phyloP scores from a whole-genome alignment of 2,113 vertebrate genomes.

The Benthochromis sp. region DNA sequence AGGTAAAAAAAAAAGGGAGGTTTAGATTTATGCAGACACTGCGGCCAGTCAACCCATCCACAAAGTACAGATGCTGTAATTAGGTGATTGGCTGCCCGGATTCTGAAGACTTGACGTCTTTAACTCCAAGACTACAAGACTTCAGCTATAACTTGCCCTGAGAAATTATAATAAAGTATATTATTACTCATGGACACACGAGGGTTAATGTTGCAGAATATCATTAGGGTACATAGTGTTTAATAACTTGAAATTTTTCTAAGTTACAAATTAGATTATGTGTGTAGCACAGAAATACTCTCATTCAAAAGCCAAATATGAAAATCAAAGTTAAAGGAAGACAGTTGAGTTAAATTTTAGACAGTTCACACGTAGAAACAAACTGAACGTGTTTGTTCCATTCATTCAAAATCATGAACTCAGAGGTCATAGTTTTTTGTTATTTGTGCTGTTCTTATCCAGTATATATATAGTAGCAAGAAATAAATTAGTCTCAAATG shows the following conservation, averaged over 20 bases:
- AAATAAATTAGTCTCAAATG: neutral
- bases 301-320: neutral
- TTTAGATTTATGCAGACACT: neutral
- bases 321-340: neutral
- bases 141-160: neutral
- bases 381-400: neutral
- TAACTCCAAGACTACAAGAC: neutral
- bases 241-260: neutral
- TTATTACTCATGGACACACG: neutral
- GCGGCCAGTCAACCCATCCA: neutral
- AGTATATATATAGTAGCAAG: neutral
- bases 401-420: neutral
- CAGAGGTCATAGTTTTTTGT: accelerated
- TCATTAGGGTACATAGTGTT: accelerated
- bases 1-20: neutral
- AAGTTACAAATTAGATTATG: neutral
- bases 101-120: neutral
- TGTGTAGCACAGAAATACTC: neutral
- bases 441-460: neutral
- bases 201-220: neutral
- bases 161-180: accelerated
- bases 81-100: neutral
- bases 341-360: neutral
- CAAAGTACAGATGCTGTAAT: neutral
- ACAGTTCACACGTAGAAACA: neutral